phyloP scores from a whole-genome alignment of 1,140 invertebrate species.

The Listronotus oregonensis region DNA sequence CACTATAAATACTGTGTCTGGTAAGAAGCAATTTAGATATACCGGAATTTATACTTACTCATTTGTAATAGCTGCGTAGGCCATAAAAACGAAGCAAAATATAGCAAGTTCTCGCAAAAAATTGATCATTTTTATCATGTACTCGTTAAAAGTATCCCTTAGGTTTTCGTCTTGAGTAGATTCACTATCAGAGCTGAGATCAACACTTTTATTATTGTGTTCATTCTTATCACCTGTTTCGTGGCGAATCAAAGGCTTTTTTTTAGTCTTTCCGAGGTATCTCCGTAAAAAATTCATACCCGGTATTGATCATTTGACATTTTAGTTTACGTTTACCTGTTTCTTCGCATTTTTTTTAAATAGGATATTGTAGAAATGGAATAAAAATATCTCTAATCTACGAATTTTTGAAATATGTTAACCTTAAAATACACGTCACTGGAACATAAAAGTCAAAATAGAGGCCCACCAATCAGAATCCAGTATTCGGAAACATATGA shows the following conservation, averaged over 20 bases:
- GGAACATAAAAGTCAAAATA: constrained; percentile 2
- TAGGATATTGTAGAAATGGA: background rate
- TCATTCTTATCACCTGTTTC: constrained; percentile 38
- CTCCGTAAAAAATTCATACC: constrained; percentile 37
- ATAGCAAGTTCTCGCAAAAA: constrained; percentile 52
- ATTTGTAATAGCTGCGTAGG: constrained; percentile 65
- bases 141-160: constrained; percentile 28
- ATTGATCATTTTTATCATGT: constrained; percentile 48
- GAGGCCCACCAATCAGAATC: constrained; percentile 3
- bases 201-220: constrained; percentile 21
- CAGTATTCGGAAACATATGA: background rate
- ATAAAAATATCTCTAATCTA: background rate
- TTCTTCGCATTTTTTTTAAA: background rate
- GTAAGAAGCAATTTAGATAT: background rate
- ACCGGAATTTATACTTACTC: constrained; percentile 59
- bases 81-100: constrained; percentile 60
- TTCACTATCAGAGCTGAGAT: constrained; percentile 24
- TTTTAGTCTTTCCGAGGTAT: constrained; percentile 26
- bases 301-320: constrained; percentile 33
- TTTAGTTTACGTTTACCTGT: constrained; percentile 1
- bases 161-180: constrained; percentile 10
- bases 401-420: constrained; percentile 8
- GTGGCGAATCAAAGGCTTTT: constrained; percentile 18
- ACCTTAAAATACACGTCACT: constrained; percentile 25
- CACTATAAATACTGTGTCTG: background rate